phyloP scores from a whole-genome alignment of 2,113 vertebrate genomes.

The Megaleporinus macrocephalus region DNA sequence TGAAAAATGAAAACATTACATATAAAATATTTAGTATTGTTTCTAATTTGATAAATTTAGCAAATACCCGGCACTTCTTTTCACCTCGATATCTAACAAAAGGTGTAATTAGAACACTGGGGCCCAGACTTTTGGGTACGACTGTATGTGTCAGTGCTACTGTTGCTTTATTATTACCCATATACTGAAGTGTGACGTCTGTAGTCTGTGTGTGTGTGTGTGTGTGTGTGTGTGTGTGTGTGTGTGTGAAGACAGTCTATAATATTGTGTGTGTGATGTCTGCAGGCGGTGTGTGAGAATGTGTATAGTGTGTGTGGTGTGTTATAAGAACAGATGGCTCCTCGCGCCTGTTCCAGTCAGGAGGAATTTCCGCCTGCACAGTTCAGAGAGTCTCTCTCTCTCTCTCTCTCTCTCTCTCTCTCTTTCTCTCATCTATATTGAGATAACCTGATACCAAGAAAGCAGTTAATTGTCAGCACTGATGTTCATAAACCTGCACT shows the following conservation, averaged over 20 bases:
- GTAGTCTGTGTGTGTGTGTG: neutral
- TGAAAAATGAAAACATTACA: too few species aligned
- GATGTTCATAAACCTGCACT: too few species aligned
- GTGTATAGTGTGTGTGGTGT: slow-evolving; percentile 16
- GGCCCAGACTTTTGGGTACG: neutral
- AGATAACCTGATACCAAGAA: too few species aligned
- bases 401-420: slow-evolving; percentile 5
- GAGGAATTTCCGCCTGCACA: slow-evolving; percentile 28
- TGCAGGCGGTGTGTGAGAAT: neutral
- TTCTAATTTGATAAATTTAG: too few species aligned
- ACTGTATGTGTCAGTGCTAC: neutral
- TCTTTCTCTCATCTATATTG: neutral
- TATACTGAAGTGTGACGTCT: neutral
- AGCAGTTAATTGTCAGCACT: too few species aligned
- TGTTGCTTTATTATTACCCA: too few species aligned
- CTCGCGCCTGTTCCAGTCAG: slow-evolving; percentile 21
- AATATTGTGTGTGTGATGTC: slow-evolving; percentile 1
- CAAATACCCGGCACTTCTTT: too few species aligned
- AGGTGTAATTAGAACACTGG: too few species aligned
- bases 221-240: neutral
- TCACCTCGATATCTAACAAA: too few species aligned
- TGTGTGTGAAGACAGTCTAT: neutral
- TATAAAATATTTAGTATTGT: too few species aligned
- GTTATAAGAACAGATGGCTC: slow-evolving; percentile 40
- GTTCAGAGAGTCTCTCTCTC: neutral